These are phyloP conservation scores for Carcina quercana DNA, from an alignment of 2,888 invertebrate species.

Conservation along the genomic window DNA sequence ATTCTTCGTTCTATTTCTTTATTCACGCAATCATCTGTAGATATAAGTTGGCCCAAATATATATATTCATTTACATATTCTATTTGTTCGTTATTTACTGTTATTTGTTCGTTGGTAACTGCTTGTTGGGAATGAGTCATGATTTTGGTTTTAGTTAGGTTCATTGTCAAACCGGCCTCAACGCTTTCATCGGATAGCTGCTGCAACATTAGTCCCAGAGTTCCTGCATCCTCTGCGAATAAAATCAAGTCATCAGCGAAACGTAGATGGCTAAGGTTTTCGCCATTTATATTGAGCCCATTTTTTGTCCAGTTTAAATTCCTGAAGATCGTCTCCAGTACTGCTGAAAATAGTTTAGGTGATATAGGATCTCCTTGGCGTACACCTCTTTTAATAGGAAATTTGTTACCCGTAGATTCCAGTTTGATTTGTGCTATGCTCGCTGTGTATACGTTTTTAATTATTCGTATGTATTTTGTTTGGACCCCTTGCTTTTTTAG, in stretches of 20 bases:
- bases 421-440: constrained; percentile 16
- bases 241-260: constrained; percentile 15
- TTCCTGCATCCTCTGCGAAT: constrained; percentile 5
- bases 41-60: constrained; percentile 16
- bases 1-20: constrained; percentile 17
- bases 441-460: constrained; percentile 17
- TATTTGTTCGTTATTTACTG: constrained; percentile 11
- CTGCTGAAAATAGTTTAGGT: constrained; percentile 15
- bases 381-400: constrained; percentile 13
- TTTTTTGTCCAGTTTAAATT: constrained; percentile 7
- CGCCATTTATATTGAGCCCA: constrained; percentile 9
- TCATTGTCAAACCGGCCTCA: constrained; percentile 1
- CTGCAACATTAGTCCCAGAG: background rate
- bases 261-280: constrained; percentile 4
- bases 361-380: constrained; percentile 19
- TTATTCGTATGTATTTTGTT: constrained; percentile 16
- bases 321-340: constrained; percentile 10
- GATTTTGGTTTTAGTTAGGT: constrained; percentile 7
- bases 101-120: too few relatives aligned
- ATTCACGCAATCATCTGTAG: constrained; percentile 6
- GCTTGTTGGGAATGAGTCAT: constrained; percentile 8
- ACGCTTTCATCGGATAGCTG: background rate
- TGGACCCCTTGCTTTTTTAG: constrained; percentile 15
- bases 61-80: constrained; percentile 14
- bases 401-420: constrained; percentile 15